A percentile compares a stretch with the other conserved stretches of the same genome.
Conservation (phyloP, 2,888 invertebrate genomes). For the Diaprepes abbreviatus region DNA sequence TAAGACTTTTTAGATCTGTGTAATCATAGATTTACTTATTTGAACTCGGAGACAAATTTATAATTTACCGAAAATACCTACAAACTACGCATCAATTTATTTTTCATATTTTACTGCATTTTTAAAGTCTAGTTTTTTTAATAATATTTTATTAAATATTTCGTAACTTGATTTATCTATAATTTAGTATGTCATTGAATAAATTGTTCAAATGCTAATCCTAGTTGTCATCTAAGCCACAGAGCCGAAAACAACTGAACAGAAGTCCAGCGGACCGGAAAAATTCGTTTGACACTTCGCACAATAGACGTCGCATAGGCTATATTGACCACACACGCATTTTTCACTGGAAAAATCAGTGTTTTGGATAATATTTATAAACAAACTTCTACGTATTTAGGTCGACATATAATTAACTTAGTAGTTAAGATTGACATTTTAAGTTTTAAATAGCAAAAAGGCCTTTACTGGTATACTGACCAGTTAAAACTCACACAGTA, state of each 20-base stretch:
- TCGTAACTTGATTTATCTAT: no score
- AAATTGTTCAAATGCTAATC: conserved; percentile 50
- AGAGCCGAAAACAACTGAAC: conserved; percentile 55
- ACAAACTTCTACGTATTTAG: conserved; percentile 9
- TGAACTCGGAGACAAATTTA: no score
- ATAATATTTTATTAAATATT: no score
- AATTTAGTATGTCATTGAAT: conserved; percentile 29
- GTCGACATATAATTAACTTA: not conserved
- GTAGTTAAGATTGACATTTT: not conserved
- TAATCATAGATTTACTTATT: no score
- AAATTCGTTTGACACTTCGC: conserved; percentile 49
- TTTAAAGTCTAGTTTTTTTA: no score
- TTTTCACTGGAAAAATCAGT: conserved; percentile 11
- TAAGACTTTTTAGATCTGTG: no score
- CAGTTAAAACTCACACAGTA: no score
- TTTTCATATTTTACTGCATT: no score
- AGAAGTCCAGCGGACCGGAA: conserved; percentile 53
- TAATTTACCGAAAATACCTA: no score
- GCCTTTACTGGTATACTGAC: no score
- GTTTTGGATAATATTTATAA: conserved; percentile 1
- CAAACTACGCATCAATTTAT: no score
- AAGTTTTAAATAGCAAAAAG: no score
- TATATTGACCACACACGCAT: conserved; percentile 23
- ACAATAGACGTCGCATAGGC: conserved; percentile 42
- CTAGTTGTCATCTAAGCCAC: conserved; percentile 55